Conservation (phyloP, 2,888 invertebrate species). For the Thyatira batis region DNA sequence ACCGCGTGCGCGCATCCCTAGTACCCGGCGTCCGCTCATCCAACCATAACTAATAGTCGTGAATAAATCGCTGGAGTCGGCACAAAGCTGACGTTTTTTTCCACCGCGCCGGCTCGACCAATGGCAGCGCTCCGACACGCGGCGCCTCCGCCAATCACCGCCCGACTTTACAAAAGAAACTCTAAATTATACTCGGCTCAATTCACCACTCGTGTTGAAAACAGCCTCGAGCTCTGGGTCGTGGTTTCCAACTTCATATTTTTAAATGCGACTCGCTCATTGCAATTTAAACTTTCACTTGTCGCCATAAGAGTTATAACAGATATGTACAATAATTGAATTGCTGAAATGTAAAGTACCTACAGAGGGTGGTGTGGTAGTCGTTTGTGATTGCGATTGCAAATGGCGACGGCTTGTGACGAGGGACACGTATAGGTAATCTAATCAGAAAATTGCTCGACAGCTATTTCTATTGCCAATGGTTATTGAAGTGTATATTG, state of each 20-base stretch:
- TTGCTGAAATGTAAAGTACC: neutral
- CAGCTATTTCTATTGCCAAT: constrained; percentile 39
- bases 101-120: constrained; percentile 56
- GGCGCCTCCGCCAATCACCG: constrained; percentile 65
- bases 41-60: constrained; percentile 79
- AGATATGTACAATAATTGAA: neutral
- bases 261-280: constrained; percentile 19
- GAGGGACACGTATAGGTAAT: constrained; percentile 62
- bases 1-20: constrained; percentile 42
- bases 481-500: neutral
- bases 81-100: constrained; percentile 73
- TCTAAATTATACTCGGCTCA: constrained; percentile 70
- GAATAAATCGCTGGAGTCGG: constrained; percentile 71
- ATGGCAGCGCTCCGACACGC: constrained; percentile 46
- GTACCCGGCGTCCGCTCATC: constrained; percentile 50
- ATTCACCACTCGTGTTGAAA: constrained; percentile 62
- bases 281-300: constrained; percentile 42
- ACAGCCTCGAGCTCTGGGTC: constrained; percentile 63
- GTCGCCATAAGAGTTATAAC: constrained; percentile 22
- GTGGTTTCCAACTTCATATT: constrained; percentile 47
- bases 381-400: constrained; percentile 71
- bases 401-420: constrained; percentile 62
- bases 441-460: constrained; percentile 55
- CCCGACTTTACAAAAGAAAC: constrained; percentile 60
- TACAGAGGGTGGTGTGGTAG: constrained; percentile 27